Conservation (phyloP, 2,797 vertebrate species). For the Delichon dasypus region DNA sequence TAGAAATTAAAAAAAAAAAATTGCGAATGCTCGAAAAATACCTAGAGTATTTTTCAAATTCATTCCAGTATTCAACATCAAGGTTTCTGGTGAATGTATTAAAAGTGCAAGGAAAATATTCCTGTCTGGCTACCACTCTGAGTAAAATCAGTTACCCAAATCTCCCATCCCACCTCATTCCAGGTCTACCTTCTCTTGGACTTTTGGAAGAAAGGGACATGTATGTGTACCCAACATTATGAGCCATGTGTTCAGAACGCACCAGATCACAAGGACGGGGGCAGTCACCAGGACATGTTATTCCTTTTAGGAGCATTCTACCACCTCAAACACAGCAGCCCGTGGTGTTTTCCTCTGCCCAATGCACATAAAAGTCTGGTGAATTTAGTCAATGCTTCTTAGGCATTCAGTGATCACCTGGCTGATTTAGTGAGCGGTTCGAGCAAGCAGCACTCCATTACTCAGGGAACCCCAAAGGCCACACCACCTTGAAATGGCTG, state of each 20-base stretch:
- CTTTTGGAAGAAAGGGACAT: neutral
- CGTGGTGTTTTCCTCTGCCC: neutral
- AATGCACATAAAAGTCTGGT: neutral
- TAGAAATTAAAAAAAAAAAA: neutral
- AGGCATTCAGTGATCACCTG: neutral
- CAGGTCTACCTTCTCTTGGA: neutral
- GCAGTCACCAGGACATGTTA: neutral
- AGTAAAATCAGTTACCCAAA: neutral
- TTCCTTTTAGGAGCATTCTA: neutral
- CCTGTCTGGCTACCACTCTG: neutral
- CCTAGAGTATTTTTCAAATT: neutral
- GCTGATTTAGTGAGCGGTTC: neutral
- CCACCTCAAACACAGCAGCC: neutral
- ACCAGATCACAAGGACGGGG: neutral
- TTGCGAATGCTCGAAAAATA: neutral
- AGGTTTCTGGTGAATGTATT: neutral
- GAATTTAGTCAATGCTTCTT: neutral
- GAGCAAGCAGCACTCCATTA: neutral
- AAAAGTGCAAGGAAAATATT: neutral
- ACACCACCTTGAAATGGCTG: neutral
- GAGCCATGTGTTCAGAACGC: neutral
- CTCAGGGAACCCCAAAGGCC: neutral
- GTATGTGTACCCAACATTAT: neutral
- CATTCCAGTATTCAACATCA: neutral
- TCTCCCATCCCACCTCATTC: neutral